Conservation (phyloP, 2,888 invertebrate species). For the Scaptomyza cyrtandrae region DNA sequence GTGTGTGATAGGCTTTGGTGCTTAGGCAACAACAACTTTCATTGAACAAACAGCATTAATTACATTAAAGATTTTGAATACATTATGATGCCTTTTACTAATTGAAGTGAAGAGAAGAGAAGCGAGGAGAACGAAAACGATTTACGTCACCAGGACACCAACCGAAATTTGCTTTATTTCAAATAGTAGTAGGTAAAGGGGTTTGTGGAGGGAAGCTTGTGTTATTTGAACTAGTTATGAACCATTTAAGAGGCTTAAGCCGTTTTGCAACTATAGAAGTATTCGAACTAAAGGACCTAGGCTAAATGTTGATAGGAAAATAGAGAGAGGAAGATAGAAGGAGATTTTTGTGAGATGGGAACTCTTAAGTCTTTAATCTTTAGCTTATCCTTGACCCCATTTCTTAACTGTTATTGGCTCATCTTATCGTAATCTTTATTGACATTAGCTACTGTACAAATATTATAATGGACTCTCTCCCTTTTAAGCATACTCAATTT, state of each 20-base stretch:
- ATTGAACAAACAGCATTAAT: slow-evolving; percentile 79
- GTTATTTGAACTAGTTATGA: slow-evolving; percentile 58
- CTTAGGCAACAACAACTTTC: slow-evolving; percentile 44
- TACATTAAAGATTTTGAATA: slow-evolving; percentile 78
- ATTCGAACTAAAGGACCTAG: neutral
- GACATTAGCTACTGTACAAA: slow-evolving; percentile 10
- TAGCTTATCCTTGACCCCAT: too few species aligned
- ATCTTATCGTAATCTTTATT: neutral
- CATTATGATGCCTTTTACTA: slow-evolving; percentile 53
- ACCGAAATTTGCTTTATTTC: neutral
- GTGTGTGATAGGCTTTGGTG: slow-evolving; percentile 26
- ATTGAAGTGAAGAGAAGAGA: slow-evolving; percentile 14
- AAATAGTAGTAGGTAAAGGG: too few species aligned
- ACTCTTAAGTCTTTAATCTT: too few species aligned
- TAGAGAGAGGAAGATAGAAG: neutral
- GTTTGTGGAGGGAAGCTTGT: slow-evolving; percentile 9
- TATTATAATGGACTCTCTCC: slow-evolving; percentile 13
- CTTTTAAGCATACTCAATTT: slow-evolving; percentile 19
- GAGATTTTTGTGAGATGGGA: neutral
- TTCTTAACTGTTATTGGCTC: neutral
- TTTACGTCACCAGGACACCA: slow-evolving; percentile 28
- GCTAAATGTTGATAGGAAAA: neutral
- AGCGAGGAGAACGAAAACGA: slow-evolving; percentile 26
- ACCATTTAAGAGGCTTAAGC: slow-evolving; percentile 20
- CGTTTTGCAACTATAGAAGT: neutral